phyloP scores from a whole-genome alignment of 2,113 vertebrate species.

The Chionis minor region DNA sequence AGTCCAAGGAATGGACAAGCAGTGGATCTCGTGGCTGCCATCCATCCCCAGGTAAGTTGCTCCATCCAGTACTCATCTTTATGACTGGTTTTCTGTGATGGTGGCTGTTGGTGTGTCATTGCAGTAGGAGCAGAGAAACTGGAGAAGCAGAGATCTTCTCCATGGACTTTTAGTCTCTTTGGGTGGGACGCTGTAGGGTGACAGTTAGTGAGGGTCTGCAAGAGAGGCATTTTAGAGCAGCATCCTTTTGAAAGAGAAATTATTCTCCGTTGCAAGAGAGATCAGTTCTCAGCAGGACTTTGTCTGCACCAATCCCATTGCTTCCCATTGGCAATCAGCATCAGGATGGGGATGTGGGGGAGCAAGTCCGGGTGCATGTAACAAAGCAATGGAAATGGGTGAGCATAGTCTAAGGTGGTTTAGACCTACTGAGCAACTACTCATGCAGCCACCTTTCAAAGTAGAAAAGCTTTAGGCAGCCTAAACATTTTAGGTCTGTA shows the following conservation, averaged over 20 bases:
- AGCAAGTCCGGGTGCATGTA: neutral
- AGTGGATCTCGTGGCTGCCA: neutral
- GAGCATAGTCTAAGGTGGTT: neutral
- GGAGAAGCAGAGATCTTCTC: neutral
- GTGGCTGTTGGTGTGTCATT: neutral
- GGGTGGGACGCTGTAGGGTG: neutral
- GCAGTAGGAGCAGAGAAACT: neutral
- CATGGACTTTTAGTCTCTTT: neutral
- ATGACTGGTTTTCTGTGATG: neutral
- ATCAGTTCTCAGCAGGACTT: neutral
- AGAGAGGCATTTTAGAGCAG: neutral
- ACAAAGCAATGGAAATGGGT: neutral
- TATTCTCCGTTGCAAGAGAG: neutral
- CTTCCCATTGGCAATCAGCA: neutral
- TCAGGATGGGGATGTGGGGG: neutral
- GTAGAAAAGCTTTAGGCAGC: neutral
- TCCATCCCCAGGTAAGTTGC: neutral
- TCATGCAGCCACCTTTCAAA: neutral
- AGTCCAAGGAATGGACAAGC: neutral
- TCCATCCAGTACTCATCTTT: neutral
- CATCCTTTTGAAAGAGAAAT: neutral
- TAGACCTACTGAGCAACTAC: neutral
- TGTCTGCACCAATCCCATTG: no score
- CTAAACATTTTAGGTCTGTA: neutral
- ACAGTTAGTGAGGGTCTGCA: neutral